Conservation (phyloP, 2,113 vertebrate genomes). For the Passer montanus region DNA sequence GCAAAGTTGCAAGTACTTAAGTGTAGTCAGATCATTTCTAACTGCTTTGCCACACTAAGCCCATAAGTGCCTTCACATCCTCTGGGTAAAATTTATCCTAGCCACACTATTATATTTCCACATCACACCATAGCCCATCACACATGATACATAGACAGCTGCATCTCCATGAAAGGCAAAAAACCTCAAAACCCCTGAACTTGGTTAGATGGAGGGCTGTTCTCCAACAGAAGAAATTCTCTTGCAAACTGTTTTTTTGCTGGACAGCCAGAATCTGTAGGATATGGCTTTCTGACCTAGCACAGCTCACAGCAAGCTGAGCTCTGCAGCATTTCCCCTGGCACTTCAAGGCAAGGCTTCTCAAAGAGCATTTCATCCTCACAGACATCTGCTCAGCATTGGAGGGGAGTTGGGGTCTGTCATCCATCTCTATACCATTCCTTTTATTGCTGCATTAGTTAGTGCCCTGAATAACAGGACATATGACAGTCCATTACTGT, state of each 20-base stretch:
- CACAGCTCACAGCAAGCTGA: neutral
- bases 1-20: neutral
- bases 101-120: neutral
- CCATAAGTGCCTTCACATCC: neutral
- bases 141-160: neutral
- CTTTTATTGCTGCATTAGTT: neutral
- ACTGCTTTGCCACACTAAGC: neutral
- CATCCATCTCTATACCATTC: neutral
- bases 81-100: neutral
- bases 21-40: neutral
- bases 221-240: neutral
- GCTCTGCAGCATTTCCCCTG: neutral
- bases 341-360: neutral
- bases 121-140: neutral
- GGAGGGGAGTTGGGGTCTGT: neutral
- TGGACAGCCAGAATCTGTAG: neutral
- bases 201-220: neutral
- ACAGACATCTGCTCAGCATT: neutral
- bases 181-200: rapidly evolving
- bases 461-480: neutral
- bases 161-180: neutral
- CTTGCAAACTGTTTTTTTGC: neutral
- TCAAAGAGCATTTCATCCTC: neutral
- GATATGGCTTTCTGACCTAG: neutral
- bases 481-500: neutral